These are phyloP conservation scores for Helicoverpa zea DNA, from an alignment of 1,140 invertebrate species.

Conservation along the genomic window DNA sequence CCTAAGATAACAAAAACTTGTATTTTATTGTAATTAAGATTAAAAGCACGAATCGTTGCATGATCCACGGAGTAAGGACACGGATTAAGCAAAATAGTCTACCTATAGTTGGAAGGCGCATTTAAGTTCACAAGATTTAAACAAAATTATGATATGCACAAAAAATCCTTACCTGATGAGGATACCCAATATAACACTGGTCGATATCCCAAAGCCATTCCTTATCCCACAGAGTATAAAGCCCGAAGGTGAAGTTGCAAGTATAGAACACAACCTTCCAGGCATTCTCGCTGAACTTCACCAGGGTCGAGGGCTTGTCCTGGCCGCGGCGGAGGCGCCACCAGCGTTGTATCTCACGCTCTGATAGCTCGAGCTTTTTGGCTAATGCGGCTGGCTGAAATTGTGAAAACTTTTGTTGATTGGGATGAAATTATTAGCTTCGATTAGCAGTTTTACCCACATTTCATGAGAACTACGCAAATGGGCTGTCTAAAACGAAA, in stretches of 20 bases:
- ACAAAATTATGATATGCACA: too few relatives aligned
- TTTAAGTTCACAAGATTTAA: too few relatives aligned
- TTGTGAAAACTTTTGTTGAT: background rate
- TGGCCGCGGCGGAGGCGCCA: slow-evolving; percentile 92
- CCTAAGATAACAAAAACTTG: too few relatives aligned
- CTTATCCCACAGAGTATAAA: slow-evolving; percentile 96
- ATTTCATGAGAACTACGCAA: too few relatives aligned
- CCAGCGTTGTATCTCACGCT: slow-evolving; percentile 96
- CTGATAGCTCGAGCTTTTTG: slow-evolving; percentile 95
- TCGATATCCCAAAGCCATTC: slow-evolving; percentile 98
- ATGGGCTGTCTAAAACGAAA: too few relatives aligned
- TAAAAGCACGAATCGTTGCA: too few relatives aligned
- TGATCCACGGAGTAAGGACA: too few relatives aligned
- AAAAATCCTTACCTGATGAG: slow-evolving; percentile 87
- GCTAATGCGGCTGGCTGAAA: slow-evolving; percentile 83
- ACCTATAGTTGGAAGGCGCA: too few relatives aligned
- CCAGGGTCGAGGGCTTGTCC: slow-evolving; percentile 95
- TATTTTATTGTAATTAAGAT: too few relatives aligned
- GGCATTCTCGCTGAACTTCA: slow-evolving; percentile 96
- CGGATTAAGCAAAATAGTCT: too few relatives aligned
- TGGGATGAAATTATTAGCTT: background rate
- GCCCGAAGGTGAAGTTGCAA: slow-evolving; percentile 94
- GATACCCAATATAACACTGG: slow-evolving; percentile 95
- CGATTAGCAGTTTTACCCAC: too few relatives aligned
- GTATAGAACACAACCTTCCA: slow-evolving; percentile 97